These are phyloP conservation scores for Megaustenia siamemsis DNA, from an alignment of 2,888 invertebrate species.

Conservation along the genomic window DNA sequence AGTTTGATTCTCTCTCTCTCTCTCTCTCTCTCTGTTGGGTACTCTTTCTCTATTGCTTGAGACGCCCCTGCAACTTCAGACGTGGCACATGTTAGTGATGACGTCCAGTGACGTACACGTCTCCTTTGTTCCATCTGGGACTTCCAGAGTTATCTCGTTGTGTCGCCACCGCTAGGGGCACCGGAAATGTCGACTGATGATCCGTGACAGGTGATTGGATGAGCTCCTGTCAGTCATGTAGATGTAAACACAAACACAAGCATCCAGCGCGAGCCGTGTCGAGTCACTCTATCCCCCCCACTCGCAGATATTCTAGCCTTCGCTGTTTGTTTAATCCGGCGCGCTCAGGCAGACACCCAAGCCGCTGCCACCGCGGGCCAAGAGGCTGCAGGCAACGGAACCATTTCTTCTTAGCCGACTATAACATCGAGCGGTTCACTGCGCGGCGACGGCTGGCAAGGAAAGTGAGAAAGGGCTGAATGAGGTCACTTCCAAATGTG, in stretches of 20 bases:
- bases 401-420: no score
- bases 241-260: slow-evolving; percentile 5
- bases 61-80: neutral
- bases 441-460: no score
- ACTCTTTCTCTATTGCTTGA: neutral
- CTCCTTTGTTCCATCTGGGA: neutral
- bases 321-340: slow-evolving; percentile 10
- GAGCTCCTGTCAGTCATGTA: slow-evolving; percentile 18
- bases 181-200: slow-evolving; percentile 5
- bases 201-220: slow-evolving; percentile 30
- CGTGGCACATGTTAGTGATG: no score
- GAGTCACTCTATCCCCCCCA: slow-evolving; percentile 20
- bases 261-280: neutral
- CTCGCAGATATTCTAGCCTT: neutral
- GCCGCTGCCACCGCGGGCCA: neutral
- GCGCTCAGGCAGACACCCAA: neutral
- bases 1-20: neutral
- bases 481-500: no score
- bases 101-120: no score
- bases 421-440: no score
- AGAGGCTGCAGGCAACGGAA: no score
- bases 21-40: slow-evolving; percentile 3
- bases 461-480: no score
- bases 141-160: neutral
- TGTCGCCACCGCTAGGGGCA: neutral